These are phyloP conservation scores for Carassius auratus DNA, from an alignment of 2,113 vertebrate genomes.

Conservation along the genomic window DNA sequence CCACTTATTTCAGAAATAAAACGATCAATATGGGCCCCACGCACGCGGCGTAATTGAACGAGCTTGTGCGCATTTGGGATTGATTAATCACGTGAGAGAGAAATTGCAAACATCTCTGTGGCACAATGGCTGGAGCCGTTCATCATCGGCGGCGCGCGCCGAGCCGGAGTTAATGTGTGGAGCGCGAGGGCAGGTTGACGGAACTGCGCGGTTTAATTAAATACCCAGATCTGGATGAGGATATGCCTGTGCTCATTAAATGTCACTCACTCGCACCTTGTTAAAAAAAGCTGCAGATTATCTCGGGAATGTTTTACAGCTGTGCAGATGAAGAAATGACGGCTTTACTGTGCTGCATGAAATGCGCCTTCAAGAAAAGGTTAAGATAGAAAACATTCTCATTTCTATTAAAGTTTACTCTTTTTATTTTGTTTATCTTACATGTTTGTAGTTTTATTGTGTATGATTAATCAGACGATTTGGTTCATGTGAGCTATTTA, in stretches of 20 bases:
- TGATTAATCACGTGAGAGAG: constrained; percentile 32
- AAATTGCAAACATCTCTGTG: constrained; percentile 33
- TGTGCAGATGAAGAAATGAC: not conserved
- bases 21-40: constrained; percentile 30
- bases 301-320: not conserved
- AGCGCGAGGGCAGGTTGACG: not conserved
- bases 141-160: not conserved
- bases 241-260: constrained; percentile 26
- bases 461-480: too few species aligned
- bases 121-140: constrained; percentile 15
- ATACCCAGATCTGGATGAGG: constrained; percentile 31
- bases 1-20: constrained; percentile 39
- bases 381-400: not conserved
- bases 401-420: not conserved
- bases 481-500: too few species aligned
- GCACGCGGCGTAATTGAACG: not conserved
- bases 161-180: not conserved
- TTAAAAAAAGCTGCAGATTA: not conserved
- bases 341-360: not conserved
- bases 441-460: not conserved
- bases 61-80: constrained; percentile 6
- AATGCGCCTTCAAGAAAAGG: not conserved
- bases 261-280: constrained; percentile 17
- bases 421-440: not conserved
- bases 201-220: constrained; percentile 8